Evolutionary conservation across 2,113 vertebrate species (phyloP), one percentile per base, ranked within the genome.

Genomic region (Asarcornis scutulata): DNA sequence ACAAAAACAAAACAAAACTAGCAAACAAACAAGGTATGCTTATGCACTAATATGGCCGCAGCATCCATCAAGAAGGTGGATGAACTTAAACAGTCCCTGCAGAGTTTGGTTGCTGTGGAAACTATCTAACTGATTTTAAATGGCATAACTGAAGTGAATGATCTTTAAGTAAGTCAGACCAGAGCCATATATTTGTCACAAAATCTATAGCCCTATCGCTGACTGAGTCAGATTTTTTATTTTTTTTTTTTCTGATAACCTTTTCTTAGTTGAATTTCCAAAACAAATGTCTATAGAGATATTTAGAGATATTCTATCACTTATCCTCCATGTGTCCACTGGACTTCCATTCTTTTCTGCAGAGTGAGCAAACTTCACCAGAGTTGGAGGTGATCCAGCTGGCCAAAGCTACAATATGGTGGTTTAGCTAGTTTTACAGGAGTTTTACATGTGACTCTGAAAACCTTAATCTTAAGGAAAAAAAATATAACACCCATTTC

Each of bases 301-400:
- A 46, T 56, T 29, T 15, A 76, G 40, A 25, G 2, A 32, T 6
- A 46, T 56, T 29, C 7, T 64, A 7, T 74, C n/a, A 40, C 7
- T 59, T 36, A 27, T 22, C 20, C 9, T 63, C 23, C 75, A 5
- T 3, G 1, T 6, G 7, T 16, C 6, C 29, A 7, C 9, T 62
- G 32, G 17, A 48, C 66, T 6, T 74, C 44, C 0, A 0, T 52
- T 66, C 58, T 6, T 18, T 42, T 67, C 16, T 3, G 4, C 11
- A 71, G 29, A 20, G 12, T 17, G 3, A 11, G 0, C 0, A 13
- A 17, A 34, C 2, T n/a, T 69, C 18, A 34, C 8, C 8, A 29
- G 38, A 12, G 7, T 10, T 75, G 52, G 20, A 53, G 4, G 7
- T 5, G 9, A 34, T 38, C 26, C 52, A 58, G 22, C 2, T 67